Evolutionary conservation across 1,140 invertebrate species (phyloP).

Genomic region (Microplitis demolitor): DNA sequence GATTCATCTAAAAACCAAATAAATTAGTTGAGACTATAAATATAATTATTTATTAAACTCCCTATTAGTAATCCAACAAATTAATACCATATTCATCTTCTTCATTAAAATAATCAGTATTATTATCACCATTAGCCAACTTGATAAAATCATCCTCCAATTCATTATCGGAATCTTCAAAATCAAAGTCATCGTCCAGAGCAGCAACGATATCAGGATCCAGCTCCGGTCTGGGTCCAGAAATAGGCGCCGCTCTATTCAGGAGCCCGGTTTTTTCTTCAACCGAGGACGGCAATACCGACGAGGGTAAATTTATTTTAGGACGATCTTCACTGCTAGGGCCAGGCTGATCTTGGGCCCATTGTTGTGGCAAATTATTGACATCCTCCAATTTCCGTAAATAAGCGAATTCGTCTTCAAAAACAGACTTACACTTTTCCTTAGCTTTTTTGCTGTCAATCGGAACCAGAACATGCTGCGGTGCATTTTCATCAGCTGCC

Average conservation of each 20-base stretch:
- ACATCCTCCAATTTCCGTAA: slow-evolving; percentile 86
- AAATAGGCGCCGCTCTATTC: slow-evolving; percentile 82
- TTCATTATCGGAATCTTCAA: slow-evolving; percentile 79
- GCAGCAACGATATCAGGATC: slow-evolving; percentile 94
- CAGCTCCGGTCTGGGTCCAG: slow-evolving; percentile 77
- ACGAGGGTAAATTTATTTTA: slow-evolving; percentile 80
- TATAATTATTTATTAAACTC: too few species aligned
- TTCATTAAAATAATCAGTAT: slow-evolving; percentile 34
- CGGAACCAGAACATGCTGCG: too few species aligned
- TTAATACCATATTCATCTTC: slow-evolving; percentile 43
- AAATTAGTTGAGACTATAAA: background rate
- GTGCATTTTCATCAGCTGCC: too few species aligned
- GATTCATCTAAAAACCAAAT: slow-evolving; percentile 49
- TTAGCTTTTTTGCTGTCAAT: slow-evolving; percentile 69
- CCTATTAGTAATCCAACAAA: background rate
- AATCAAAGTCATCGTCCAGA: slow-evolving; percentile 91
- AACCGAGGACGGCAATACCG: slow-evolving; percentile 87
- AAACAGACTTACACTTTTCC: slow-evolving; percentile 90
- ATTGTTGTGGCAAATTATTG: slow-evolving; percentile 57
- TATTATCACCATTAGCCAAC: slow-evolving; percentile 71
- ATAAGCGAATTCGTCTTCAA: slow-evolving; percentile 96
- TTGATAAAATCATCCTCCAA: slow-evolving; percentile 92
- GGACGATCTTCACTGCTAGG: slow-evolving; percentile 34
- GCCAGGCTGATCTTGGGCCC: slow-evolving; percentile 44
- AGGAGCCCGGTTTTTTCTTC: slow-evolving; percentile 88